Conservation (phyloP, 2,888 invertebrate species). For the Eurois occulta region DNA sequence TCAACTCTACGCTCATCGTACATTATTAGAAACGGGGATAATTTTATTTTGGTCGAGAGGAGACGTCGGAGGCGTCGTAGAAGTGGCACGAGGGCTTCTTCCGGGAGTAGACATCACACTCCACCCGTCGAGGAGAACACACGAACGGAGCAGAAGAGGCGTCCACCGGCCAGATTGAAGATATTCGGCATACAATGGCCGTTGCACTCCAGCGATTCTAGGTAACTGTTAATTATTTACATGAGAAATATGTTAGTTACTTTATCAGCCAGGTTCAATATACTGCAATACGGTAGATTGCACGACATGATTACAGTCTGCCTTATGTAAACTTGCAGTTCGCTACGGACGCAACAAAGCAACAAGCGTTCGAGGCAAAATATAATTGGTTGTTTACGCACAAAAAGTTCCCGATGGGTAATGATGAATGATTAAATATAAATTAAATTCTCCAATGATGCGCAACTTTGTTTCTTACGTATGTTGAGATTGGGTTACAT, state of each 20-base stretch:
- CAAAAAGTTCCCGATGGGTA: conserved; percentile 53
- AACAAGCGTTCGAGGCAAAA: conserved; percentile 63
- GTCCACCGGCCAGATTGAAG: conserved; percentile 88
- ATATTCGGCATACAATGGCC: conserved; percentile 90
- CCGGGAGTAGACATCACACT: conserved; percentile 86
- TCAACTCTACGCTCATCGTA: conserved; percentile 88
- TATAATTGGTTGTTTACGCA: conserved; percentile 52
- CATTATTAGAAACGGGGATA: conserved; percentile 89
- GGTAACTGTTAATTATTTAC: conserved; percentile 75
- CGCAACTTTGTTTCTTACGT: conserved; percentile 63
- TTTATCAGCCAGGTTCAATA: conserved; percentile 63
- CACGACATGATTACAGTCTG: conserved; percentile 68
- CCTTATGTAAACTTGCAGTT: conserved; percentile 72
- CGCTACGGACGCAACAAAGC: conserved; percentile 57
- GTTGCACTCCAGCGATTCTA: conserved; percentile 88
- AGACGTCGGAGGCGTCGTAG: conserved; percentile 85
- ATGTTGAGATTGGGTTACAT: conserved; percentile 47
- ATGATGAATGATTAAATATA: conserved; percentile 57
- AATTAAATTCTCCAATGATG: conserved; percentile 62
- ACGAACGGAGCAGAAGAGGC: conserved; percentile 85
- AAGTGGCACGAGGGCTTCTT: conserved; percentile 87
- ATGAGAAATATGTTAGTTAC: conserved; percentile 56
- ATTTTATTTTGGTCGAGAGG: conserved; percentile 88
- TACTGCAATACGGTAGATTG: conserved; percentile 72
- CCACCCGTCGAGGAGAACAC: conserved; percentile 86